Base-by-base conservation (phyloP, 2,113 vertebrate genomes). In the Lasiurus cinereus region DNA sequence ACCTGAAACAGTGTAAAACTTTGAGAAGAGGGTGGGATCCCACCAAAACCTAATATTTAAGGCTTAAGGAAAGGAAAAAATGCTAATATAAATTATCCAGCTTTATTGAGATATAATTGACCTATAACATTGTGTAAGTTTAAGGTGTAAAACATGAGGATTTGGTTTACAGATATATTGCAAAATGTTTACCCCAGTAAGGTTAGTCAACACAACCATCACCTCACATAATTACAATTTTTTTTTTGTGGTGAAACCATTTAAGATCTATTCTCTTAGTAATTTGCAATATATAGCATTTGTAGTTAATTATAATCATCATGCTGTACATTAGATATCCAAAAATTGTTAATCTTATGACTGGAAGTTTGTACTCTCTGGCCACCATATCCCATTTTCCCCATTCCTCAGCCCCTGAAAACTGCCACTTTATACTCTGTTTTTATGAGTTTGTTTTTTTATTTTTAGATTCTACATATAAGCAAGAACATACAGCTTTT, bases 51-150 rank as follows among this genome's bases (percentile, higher is more conserved):
- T n/a, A 83, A 54, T 52, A 90, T 64, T 70, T 76, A 80, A 80
- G 50, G 31, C 27, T 36, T 43, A 94, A 82, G 39, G 31, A 85
- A 96, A 89, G 73, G 11, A 39, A 93, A 59, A 92, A 33, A 70
- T 2, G 22, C 27, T 62, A 92, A 39, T 67, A 1, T 70, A 87
- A 82, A 74, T 69, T 16, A 29, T 19, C 36, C 19, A 78, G 48
- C 2, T n/a, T 87, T 87, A 72, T 56, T 86, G 69, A 43, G 18
- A 86, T 56, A 56, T 31, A 62, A 62, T 11, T 62, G 56, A 27
- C 56, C 24, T 27, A 59, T 59, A 59, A 59, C 21, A 62, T 62
- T 24, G 22, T 24, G 56, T 62, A 62, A 62, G 10, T 62, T 62
- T 62, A 62, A 62, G 56, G 56, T 62, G 22, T 62, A 62, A 3